Base-by-base conservation (phyloP, 2,113 vertebrate species). In the Columba livia region DNA sequence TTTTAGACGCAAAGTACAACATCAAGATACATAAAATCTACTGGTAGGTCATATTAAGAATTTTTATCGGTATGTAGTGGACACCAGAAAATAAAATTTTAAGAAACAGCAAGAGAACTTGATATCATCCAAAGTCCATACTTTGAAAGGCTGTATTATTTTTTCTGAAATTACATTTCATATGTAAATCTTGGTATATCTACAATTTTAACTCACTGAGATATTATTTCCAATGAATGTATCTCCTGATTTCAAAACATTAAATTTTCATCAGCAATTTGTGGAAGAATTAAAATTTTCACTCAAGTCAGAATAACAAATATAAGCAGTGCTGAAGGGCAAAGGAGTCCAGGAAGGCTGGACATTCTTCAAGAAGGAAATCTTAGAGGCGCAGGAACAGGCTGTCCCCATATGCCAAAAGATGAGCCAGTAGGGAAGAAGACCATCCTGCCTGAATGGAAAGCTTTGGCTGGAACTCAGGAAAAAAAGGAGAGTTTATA, bases 161-260 rank as follows among this genome's bases (percentile, higher is more conserved):
- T 94, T 58, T 81, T 10, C 62, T 78, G 29, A 42, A 26, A 36
- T 92, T 80, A 20, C 28, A 62, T 69, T 89, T 94, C 5, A 20
- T 50, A 12, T 81, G 10, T 91, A 73, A 85, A 89, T 79, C 40
- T 58, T 21, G 20, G 16, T 48, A 80, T 28, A 83, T 85, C 81
- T 82, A 48, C 12, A 81, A 21, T 12, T 44, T 84, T 73, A 94
- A 86, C 57, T 79, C 58, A 11, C 12, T 66, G 73, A 87, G 61
- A 89, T 80, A 4, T 88, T 80, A 93, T 95, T 69, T 94, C 50
- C 34, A 62, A 23, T 85, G 54, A 82, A 92, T 85, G 12, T 74
- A 86, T 73, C 28, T 15, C 85, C 92, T 94, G 44, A 93, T 96
- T 94, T 95, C 58, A 91, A 95, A 97, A 85, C 36, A 91, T 69